A percentile compares a stretch with the other conserved stretches of the same genome.
Conservation (phyloP, 2,113 vertebrate species). For the Haemorhous mexicanus region DNA sequence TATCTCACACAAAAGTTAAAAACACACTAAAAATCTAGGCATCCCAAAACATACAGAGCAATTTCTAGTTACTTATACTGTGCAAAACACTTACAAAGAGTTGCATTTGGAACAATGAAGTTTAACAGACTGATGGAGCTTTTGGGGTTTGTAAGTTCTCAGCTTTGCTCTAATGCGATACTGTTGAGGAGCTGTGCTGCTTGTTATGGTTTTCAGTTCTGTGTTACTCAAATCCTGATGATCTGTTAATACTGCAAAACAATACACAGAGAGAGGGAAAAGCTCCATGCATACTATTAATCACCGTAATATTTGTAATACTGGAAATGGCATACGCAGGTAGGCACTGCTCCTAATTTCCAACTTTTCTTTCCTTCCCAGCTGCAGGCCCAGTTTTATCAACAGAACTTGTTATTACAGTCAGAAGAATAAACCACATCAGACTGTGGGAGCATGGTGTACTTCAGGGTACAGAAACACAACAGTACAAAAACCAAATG, state of each 20-base stretch:
- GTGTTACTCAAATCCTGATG: constrained; percentile 71
- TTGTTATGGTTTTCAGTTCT: constrained; percentile 76
- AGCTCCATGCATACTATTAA: neutral
- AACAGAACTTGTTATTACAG: neutral
- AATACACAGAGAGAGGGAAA: neutral
- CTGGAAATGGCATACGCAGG: fast-evolving
- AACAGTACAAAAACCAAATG: neutral
- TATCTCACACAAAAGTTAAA: neutral
- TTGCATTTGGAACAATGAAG: constrained; percentile 88
- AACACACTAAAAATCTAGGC: neutral
- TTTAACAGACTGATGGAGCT: constrained; percentile 85
- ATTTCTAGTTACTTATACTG: neutral
- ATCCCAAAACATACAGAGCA: neutral
- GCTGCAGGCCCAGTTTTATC: neutral
- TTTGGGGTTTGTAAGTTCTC: constrained; percentile 80
- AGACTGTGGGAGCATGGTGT: neutral
- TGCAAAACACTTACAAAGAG: constrained; percentile 79
- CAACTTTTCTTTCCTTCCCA: neutral
- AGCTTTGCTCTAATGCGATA: constrained; percentile 85
- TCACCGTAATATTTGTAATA: neutral
- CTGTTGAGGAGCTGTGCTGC: constrained; percentile 61
- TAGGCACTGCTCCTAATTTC: neutral
- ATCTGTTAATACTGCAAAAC: constrained; percentile 79
- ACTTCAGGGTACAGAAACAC: neutral
- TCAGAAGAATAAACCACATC: neutral